These are phyloP conservation scores for Coelinius sp. DNA, from an alignment of 2,888 invertebrate genomes.

Conservation along the genomic window DNA sequence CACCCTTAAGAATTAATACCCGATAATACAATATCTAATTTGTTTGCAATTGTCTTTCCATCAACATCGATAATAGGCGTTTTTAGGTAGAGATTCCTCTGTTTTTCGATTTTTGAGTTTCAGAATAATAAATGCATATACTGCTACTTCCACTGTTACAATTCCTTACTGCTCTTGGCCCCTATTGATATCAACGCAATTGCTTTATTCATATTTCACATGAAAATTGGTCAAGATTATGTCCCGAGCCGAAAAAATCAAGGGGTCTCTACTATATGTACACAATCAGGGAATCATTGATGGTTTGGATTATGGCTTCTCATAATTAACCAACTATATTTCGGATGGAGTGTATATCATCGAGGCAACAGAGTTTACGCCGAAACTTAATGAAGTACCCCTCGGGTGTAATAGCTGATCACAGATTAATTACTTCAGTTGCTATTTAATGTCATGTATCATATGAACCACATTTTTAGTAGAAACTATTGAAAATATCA, in stretches of 20 bases:
- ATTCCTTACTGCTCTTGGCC: neutral
- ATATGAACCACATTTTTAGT: neutral
- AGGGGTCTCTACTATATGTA: no score
- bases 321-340: constrained; percentile 67
- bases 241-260: no score
- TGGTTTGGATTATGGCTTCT: constrained; percentile 58
- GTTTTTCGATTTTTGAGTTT: no score
- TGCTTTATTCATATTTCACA: no score
- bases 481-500: neutral
- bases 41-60: neutral
- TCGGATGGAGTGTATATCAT: constrained; percentile 55
- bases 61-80: neutral
- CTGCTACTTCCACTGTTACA: no score
- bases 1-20: neutral
- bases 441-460: neutral
- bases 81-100: neutral
- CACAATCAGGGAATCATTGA: constrained; percentile 24
- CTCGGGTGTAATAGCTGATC: constrained; percentile 44
- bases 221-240: no score
- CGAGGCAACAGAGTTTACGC: constrained; percentile 61
- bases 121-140: no score
- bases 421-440: constrained; percentile 32
- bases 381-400: constrained; percentile 59
- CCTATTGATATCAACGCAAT: neutral
- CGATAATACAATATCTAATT: neutral